Evolutionary conservation across 92 coral and sea anemone species (phyloP), one percentile per base, ranked within the genome.

Genomic region (Zoanthus gigantus): DNA sequence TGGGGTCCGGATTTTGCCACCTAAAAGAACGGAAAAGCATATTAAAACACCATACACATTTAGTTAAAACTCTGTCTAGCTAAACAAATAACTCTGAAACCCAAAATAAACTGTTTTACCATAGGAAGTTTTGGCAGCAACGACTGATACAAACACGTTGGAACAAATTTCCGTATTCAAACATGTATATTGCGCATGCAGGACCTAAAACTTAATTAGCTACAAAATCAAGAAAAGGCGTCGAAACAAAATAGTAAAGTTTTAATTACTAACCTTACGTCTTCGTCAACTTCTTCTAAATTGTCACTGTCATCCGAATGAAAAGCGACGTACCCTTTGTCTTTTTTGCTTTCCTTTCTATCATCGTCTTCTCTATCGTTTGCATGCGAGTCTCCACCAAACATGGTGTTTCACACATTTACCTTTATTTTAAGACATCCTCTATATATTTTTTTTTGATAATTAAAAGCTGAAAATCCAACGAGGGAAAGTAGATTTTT

Each of bases 341-440:
- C 98, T 77, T 94, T 97, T 74, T 95, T 97, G 69, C 90, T 91
- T 54, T 97, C 98, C 71, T 92, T 97, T 56, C 96, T 86, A 13
- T 97, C 97, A 46, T 95, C 96, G 42, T 97, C 99, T 83, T 97
- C 99, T 61, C 94, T 94, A 54, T 97, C 99, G 56, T 81, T 81
- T 65, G 75, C 75, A 23, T 96, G 91, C 86, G 92, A 92, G 7
- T 89, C 81, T 18, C 77, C 81, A 44, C 88, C 79, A 48, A 86
- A 87, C 88, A 84, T 75, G 71, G 23, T 89, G 53, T 8, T 50
- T 73, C 28, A 56, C 69, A 76, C 71, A 6, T 44, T 71, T 75
- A 80, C 58, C 2, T 30, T 4, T 17, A 37, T 2, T 32, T 29
- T 18, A 6, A 71, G 68, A 12, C 72, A 68, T 83, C 28, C 34